Evolutionary conservation across 2,888 invertebrate genomes (phyloP).

Genomic region (Balanococcus diminutus): DNA sequence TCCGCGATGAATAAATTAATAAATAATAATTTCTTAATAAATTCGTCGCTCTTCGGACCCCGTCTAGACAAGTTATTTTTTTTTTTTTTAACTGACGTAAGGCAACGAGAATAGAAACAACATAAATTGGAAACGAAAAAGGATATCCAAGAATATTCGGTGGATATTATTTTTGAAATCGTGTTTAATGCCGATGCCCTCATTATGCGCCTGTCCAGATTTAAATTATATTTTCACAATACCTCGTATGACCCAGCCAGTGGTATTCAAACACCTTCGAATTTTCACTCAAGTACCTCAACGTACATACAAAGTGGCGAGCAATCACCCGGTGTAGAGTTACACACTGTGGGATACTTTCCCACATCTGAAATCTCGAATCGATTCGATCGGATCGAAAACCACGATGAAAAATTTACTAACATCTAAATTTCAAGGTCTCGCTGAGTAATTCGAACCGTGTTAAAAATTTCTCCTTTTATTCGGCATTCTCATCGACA

Average conservation of each 20-base stretch:
- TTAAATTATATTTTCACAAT: conserved; percentile 24
- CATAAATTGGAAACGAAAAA: conserved; percentile 44
- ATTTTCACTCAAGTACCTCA: neutral
- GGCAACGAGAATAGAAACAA: neutral
- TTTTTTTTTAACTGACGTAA: conserved; percentile 32
- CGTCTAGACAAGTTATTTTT: conserved; percentile 39
- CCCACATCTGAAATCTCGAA: neutral
- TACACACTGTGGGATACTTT: neutral
- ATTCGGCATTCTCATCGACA: neutral
- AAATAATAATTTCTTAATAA: conserved; percentile 27
- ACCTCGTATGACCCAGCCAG: neutral
- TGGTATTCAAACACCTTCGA: neutral
- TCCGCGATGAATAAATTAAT: conserved; percentile 4
- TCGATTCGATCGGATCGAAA: neutral
- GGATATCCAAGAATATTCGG: neutral
- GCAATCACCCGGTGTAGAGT: neutral
- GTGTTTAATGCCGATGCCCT: conserved; percentile 34
- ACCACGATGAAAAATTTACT: neutral
- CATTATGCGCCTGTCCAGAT: conserved; percentile 26
- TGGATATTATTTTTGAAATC: conserved; percentile 28
- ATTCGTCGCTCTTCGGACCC: conserved; percentile 12
- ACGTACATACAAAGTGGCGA: neutral
- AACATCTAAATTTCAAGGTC: neutral
- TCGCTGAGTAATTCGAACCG: neutral
- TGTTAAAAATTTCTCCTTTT: neutral